A percentile compares a stretch with the other conserved stretches of the same genome.
phyloP scores from a whole-genome alignment of 2,888 invertebrate species.

The Protonemura montana region DNA sequence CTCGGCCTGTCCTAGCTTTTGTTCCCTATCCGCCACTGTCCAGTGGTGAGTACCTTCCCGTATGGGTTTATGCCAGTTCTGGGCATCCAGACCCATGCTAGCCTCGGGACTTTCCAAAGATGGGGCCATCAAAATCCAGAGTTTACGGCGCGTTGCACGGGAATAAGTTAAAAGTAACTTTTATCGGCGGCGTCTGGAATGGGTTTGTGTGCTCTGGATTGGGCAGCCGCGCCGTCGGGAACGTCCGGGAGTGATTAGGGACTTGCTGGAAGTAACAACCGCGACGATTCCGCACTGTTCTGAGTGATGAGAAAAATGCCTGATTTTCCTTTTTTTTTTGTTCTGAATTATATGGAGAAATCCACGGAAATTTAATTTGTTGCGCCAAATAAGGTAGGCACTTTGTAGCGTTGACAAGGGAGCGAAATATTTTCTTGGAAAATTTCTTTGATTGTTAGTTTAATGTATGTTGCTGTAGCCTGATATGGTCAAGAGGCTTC shows the following conservation, averaged over 20 bases:
- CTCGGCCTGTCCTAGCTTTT: too few relatives aligned
- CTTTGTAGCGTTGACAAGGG: too few relatives aligned
- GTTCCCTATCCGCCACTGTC: not conserved
- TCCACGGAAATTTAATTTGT: too few relatives aligned
- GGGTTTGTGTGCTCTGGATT: not conserved
- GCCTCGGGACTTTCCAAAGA: not conserved
- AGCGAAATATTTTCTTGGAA: too few relatives aligned
- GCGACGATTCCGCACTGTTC: too few relatives aligned
- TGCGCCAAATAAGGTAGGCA: too few relatives aligned
- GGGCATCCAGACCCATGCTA: not conserved
- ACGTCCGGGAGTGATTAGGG: not conserved
- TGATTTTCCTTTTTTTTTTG: too few relatives aligned
- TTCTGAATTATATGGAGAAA: too few relatives aligned
- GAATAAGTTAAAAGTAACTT: slow-evolving; percentile 12
- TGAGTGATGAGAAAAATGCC: too few relatives aligned
- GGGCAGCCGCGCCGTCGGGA: not conserved
- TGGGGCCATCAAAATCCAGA: not conserved
- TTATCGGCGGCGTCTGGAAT: not conserved
- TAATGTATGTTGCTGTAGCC: too few relatives aligned
- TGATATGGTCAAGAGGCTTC: too few relatives aligned
- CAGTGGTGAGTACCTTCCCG: not conserved
- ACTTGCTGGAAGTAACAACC: not conserved
- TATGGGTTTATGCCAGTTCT: not conserved
- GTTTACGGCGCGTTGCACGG: not conserved
- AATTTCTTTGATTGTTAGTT: too few relatives aligned